Evolutionary conservation across 2,797 vertebrate genomes (phyloP).

Genomic region (Yasuhikotakia modesta): DNA sequence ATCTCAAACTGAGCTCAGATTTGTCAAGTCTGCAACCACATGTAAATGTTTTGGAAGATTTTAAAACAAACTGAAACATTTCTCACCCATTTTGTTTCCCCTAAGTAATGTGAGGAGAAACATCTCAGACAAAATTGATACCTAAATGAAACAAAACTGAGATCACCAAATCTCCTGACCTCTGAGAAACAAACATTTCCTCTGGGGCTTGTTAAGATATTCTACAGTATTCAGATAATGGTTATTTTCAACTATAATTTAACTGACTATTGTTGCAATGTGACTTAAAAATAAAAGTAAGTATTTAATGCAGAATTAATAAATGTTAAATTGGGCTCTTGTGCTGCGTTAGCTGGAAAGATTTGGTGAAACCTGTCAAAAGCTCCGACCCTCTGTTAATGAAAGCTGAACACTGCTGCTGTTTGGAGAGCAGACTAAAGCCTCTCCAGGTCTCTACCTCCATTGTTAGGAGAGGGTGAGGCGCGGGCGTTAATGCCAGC

Average conservation of each 20-base stretch:
- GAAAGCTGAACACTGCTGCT: slow-evolving; percentile 41
- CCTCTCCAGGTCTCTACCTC: slow-evolving; percentile 40
- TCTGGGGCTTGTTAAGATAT: neutral
- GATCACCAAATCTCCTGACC: no score
- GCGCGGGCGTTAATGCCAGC: slow-evolving; percentile 32
- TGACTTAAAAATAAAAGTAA: neutral
- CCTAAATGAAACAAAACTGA: no score
- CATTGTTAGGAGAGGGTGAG: slow-evolving; percentile 39
- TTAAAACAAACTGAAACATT: no score
- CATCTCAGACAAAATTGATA: no score
- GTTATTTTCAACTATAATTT: neutral
- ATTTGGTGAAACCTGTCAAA: slow-evolving; percentile 33
- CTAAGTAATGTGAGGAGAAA: no score
- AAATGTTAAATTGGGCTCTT: slow-evolving; percentile 37
- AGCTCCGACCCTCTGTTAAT: slow-evolving; percentile 37
- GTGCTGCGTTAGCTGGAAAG: slow-evolving; percentile 28
- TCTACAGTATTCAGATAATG: neutral
- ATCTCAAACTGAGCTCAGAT: no score
- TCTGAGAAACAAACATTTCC: no score
- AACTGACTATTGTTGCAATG: slow-evolving; percentile 2
- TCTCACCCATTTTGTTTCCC: no score
- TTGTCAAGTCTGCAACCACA: no score
- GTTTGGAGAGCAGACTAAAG: slow-evolving; percentile 30
- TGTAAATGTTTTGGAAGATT: no score
- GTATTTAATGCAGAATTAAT: slow-evolving; percentile 8